Base-by-base conservation (phyloP, 2,888 invertebrate species). In the Ellobium chinense region DNA sequence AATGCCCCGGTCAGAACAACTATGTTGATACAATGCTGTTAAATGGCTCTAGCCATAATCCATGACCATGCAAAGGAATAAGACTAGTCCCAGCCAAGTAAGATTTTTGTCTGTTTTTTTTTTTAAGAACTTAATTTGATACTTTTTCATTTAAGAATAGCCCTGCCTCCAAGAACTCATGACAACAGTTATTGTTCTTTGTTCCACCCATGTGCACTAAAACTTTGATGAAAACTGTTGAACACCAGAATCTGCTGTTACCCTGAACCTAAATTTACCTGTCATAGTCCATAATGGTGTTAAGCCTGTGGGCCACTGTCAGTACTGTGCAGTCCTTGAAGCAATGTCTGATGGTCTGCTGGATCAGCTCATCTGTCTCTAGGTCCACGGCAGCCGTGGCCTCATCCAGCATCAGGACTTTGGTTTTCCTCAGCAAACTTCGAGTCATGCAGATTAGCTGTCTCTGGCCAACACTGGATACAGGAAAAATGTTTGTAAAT, bases 251-350 rank as follows among this genome's bases (percentile, higher is more conserved):
- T 46, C 9, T 46, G 18, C 18, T 46, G 9, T 46, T 18, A 12
- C 9, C 9, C 46, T 46, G 46, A n/a, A n/a, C n/a, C n/a, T n/a
- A n/a, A 63, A 63, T 5, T n/a, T 46, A 72, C 79, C 74, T 79
- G 36, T 79, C 74, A 56, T 73, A 79, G 60, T 79, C 79, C 79
- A 79, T 79, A 37, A 79, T 66, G 29, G 79, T 79, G 46, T 73
- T 79, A 31, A 79, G 73, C 7, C 79, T 34, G 58, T 79, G 79
- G 29, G 73, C 78, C 18, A 79, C 58, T 2, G 73, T 72, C 31
- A 79, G 68, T 18, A 79, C 74, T n/a, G 79, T 79, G 56, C 73
- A 79, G 39, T 72, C 65, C 73, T 66, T 72, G 54, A 79, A 79
- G 39, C 73, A 73, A 29, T 70, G 65, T 2, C 79, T n/a, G 54